These are phyloP conservation scores for Periplaneta americana DNA, from an alignment of 1,140 invertebrate genomes.

Conservation along the genomic window DNA sequence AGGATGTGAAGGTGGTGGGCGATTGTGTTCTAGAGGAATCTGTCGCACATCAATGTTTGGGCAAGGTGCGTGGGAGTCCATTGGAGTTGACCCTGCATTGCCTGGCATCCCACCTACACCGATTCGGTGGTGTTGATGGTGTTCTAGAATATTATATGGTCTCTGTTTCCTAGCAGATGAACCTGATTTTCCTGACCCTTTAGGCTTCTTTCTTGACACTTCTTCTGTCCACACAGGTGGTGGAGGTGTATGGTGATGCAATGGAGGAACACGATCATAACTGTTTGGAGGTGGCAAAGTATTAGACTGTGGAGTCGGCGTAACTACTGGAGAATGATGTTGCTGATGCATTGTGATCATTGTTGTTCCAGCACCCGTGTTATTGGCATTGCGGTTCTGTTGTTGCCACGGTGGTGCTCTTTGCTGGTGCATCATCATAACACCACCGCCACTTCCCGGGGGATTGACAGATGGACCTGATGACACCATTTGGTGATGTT, in stretches of 20 bases:
- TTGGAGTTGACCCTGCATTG: neutral
- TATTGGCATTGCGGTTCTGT: slow-evolving; percentile 27
- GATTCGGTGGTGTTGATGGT: slow-evolving; percentile 23
- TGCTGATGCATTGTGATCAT: neutral
- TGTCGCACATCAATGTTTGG: slow-evolving; percentile 48
- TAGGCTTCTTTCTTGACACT: slow-evolving; percentile 51
- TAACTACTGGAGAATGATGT: neutral
- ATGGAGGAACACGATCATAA: slow-evolving; percentile 62
- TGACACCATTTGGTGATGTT: slow-evolving; percentile 31
- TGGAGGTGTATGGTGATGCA: slow-evolving; percentile 60
- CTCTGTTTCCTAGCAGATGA: slow-evolving; percentile 48
- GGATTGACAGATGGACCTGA: slow-evolving; percentile 8
- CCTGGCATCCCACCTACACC: neutral
- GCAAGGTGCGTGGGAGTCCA: slow-evolving; percentile 33
- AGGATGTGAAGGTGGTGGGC: slow-evolving; percentile 29
- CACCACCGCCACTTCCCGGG: neutral
- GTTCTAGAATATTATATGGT: slow-evolving; percentile 35
- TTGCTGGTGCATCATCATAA: slow-evolving; percentile 27
- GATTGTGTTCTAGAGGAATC: slow-evolving; percentile 37
- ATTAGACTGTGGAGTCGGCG: neutral
- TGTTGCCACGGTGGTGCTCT: slow-evolving; percentile 58
- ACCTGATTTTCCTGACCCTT: slow-evolving; percentile 29
- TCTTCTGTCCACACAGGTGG: slow-evolving; percentile 56
- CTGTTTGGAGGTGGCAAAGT: slow-evolving; percentile 30
- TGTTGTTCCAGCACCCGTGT: neutral